Conservation (phyloP, 1,140 invertebrate genomes). For the Mamestra configurata region DNA sequence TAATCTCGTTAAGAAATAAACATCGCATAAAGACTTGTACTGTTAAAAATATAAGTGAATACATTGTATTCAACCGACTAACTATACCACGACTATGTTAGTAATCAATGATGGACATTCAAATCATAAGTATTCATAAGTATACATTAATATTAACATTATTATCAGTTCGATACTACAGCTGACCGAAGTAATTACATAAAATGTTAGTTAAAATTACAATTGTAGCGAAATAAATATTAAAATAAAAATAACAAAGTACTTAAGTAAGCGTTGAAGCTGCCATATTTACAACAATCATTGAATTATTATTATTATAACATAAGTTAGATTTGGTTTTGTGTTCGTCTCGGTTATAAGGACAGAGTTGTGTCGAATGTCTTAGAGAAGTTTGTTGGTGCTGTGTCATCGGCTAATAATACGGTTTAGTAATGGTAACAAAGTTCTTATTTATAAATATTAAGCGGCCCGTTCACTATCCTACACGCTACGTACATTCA, state of each 20-base stretch:
- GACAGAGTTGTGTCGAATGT: conserved; percentile 15
- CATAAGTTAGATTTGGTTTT: conserved; percentile 43
- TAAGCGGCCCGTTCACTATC: neutral
- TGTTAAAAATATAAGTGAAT: conserved; percentile 31
- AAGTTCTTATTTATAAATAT: conserved; percentile 30
- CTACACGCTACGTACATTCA: neutral
- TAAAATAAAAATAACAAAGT: conserved; percentile 51
- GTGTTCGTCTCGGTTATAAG: conserved; percentile 5
- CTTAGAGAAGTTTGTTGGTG: conserved; percentile 14
- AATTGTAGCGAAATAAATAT: conserved; percentile 49
- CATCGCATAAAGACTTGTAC: conserved; percentile 29
- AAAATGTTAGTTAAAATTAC: conserved; percentile 19
- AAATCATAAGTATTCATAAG: no score
- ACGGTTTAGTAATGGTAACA: conserved; percentile 43
- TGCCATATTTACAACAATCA: conserved; percentile 51
- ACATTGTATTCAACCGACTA: conserved; percentile 40
- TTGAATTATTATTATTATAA: conserved; percentile 12
- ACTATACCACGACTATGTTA: conserved; percentile 28
- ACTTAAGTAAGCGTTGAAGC: conserved; percentile 39
- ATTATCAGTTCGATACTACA: conserved; percentile 36
- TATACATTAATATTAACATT: conserved; percentile 32
- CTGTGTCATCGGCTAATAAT: conserved; percentile 12
- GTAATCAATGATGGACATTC: conserved; percentile 31
- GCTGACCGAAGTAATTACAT: conserved; percentile 27
- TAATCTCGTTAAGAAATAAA: conserved; percentile 10